A percentile compares a stretch with the other conserved stretches of the same genome.
Evolutionary conservation across 2,113 vertebrate genomes (phyloP).

Genomic region (zebrafish (Danio rerio)): GRCz12tu NC_133180.1:24355001-24355500

Average conservation of each 20-base stretch:
- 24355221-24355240: not conserved
- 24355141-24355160: not conserved
- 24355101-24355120: conserved; percentile 3
- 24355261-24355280: conserved; percentile 23
- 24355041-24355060: not conserved
- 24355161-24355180: not conserved
- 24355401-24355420: not conserved
- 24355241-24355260: not conserved
- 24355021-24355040: not conserved
- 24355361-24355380: conserved; percentile 19
- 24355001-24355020: not conserved
- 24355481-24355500: no score
- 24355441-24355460: not conserved
- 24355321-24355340: not conserved
- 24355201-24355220: not conserved
- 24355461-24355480: not conserved
- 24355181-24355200: not conserved
- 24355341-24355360: not conserved
- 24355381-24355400: not conserved
- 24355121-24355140: conserved; percentile 27
- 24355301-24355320: not conserved
- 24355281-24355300: conserved; percentile 41
- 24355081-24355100: not conserved
- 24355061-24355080: not conserved
- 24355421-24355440: not conserved